A percentile compares a stretch with the other conserved stretches of the same genome.
Evolutionary conservation across 2,888 invertebrate species (phyloP).

Genomic region (Drosophila diplacantha): DNA sequence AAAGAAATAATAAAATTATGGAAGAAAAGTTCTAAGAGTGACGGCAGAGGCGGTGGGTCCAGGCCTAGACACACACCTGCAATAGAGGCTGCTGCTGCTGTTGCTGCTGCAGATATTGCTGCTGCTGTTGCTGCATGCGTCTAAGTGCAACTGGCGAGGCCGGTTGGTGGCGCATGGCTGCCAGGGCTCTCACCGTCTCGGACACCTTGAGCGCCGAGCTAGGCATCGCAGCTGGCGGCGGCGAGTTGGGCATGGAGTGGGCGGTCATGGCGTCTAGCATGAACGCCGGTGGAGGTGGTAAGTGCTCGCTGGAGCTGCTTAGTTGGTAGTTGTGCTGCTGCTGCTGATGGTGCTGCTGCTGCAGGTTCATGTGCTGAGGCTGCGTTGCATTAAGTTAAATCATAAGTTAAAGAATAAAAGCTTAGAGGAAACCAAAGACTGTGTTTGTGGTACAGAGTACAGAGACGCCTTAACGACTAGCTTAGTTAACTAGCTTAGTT

Average conservation of each 20-base stretch:
- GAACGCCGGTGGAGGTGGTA: conserved; percentile 78
- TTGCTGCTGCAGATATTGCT: conserved; percentile 51
- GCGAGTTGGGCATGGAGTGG: conserved; percentile 12
- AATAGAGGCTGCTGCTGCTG: conserved; percentile 57
- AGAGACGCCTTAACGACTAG: conserved; percentile 38
- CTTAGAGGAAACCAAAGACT: conserved; percentile 23
- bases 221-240: conserved; percentile 63
- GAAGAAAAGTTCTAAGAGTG: conserved; percentile 22
- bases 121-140: conserved; percentile 76
- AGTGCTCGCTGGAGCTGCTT: conserved; percentile 73
- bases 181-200: conserved; percentile 90
- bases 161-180: conserved; percentile 90
- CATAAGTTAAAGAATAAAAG: conserved; percentile 47
- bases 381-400: conserved; percentile 50
- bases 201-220: conserved; percentile 83
- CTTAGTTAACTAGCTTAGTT: conserved; percentile 40
- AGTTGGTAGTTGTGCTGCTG: conserved; percentile 43
- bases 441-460: conserved; percentile 17
- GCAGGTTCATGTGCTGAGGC: conserved; percentile 39
- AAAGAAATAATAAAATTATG: conserved; percentile 50
- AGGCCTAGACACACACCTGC: conserved; percentile 75
- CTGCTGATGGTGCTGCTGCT: conserved; percentile 30
- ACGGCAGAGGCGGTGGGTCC: conserved; percentile 23
- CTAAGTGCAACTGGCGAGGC: conserved; percentile 88
- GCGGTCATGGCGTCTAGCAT: conserved; percentile 67